A percentile compares a stretch with the other conserved stretches of the same genome.
Conservation (phyloP, 2,888 invertebrate genomes). For the Scaptomyza caliginosa region DNA sequence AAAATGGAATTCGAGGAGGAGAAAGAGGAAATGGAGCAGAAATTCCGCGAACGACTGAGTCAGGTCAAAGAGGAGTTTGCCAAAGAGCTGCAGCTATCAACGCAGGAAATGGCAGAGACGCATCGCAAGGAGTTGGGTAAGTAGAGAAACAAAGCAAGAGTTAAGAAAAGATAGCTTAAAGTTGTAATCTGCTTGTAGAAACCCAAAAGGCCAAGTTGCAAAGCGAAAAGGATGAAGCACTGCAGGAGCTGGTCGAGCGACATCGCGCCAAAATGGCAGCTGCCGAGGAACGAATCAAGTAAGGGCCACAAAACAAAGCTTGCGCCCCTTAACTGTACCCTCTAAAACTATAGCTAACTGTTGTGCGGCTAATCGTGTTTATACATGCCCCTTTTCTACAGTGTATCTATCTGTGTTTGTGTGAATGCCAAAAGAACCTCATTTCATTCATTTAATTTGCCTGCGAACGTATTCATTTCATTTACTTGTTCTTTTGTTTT, state of each 20-base stretch:
- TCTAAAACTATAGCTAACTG: constrained; percentile 16
- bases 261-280: constrained; percentile 84
- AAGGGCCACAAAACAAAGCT: constrained; percentile 54
- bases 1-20: constrained; percentile 87
- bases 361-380: constrained; percentile 1
- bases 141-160: neutral
- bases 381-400: constrained; percentile 3
- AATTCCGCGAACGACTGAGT: constrained; percentile 87
- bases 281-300: constrained; percentile 85
- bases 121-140: constrained; percentile 89
- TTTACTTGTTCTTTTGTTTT: constrained; percentile 53
- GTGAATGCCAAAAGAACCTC: constrained; percentile 8
- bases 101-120: constrained; percentile 87
- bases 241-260: constrained; percentile 85
- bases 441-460: constrained; percentile 25
- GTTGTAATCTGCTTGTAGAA: constrained; percentile 19
- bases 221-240: constrained; percentile 86
- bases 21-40: constrained; percentile 90
- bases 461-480: constrained; percentile 32
- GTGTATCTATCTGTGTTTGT: neutral
- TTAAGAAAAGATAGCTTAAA: neutral
- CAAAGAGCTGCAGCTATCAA: constrained; percentile 82
- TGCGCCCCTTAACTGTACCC: neutral
- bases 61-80: constrained; percentile 84
- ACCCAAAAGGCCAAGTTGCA: constrained; percentile 86